Conservation (phyloP, 23 tunicate genomes). For the Ascidia mentula region DNA sequence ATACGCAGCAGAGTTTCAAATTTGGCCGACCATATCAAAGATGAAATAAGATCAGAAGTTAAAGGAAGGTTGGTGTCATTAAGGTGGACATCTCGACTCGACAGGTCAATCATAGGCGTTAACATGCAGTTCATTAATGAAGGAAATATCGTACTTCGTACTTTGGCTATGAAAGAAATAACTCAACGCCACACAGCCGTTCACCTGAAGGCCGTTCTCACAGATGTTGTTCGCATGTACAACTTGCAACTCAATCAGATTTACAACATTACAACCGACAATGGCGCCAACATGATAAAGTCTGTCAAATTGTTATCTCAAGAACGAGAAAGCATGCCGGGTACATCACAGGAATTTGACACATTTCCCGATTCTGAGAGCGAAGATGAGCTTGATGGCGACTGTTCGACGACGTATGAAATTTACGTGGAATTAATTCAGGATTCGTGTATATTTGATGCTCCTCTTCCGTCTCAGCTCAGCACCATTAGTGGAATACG, state of each 20-base stretch:
- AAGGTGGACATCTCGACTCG: slow-evolving; percentile 16
- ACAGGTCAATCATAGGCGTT: slow-evolving; percentile 22
- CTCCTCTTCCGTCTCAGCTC: not conserved
- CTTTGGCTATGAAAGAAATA: slow-evolving; percentile 39
- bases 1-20: slow-evolving; percentile 20
- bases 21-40: not conserved
- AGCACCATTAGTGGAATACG: not conserved
- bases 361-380: not conserved
- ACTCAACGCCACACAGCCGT: slow-evolving; percentile 14
- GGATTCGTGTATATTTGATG: not conserved
- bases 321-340: not conserved
- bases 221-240: slow-evolving; percentile 1
- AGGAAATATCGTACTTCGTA: slow-evolving; percentile 17
- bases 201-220: slow-evolving; percentile 11
- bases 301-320: not conserved
- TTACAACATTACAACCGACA: not conserved
- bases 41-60: slow-evolving; percentile 5
- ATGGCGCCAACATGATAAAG: slow-evolving; percentile 5
- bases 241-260: not conserved
- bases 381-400: not conserved
- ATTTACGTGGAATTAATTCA: not conserved
- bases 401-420: not conserved
- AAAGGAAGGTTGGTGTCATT: slow-evolving; percentile 17
- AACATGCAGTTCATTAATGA: slow-evolving; percentile 16
- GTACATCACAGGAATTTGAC: slow-evolving; percentile 5